Evolutionary conservation across 1,140 invertebrate species (phyloP).

Genomic region (Apocrypta bakeri): DNA sequence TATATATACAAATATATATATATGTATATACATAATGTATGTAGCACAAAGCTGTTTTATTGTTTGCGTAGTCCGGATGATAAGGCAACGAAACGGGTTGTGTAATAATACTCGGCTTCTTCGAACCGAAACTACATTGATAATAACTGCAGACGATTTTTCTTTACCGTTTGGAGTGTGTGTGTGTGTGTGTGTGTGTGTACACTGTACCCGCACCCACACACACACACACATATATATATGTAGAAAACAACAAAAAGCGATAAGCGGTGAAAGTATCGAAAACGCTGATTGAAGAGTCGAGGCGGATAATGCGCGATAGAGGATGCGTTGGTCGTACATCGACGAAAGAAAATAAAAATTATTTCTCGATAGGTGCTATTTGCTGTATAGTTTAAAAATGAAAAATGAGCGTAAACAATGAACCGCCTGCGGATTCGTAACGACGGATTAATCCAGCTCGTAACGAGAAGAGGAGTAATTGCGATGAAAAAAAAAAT

Average conservation of each 20-base stretch:
- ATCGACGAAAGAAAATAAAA: neutral
- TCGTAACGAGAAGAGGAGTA: neutral
- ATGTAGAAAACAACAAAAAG: neutral
- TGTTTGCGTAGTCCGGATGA: neutral
- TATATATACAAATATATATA: too few species aligned
- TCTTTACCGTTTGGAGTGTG: too few species aligned
- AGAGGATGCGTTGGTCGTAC: neutral
- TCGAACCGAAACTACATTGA: neutral
- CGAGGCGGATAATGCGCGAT: neutral
- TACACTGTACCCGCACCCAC: too few species aligned
- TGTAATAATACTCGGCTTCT: neutral
- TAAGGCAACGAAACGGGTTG: neutral
- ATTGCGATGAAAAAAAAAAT: neutral
- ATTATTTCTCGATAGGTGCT: constrained; percentile 18
- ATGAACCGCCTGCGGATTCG: neutral
- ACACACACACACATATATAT: too few species aligned
- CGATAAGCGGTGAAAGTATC: neutral
- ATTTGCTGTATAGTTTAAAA: constrained; percentile 30
- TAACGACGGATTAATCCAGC: neutral
- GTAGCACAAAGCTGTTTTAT: neutral
- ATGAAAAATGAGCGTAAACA: neutral
- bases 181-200: too few species aligned
- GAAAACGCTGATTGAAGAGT: neutral
- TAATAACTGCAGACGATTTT: neutral
- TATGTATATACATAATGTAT: neutral